phyloP scores from a whole-genome alignment of 2,113 vertebrate species.

The Columba janthina region DNA sequence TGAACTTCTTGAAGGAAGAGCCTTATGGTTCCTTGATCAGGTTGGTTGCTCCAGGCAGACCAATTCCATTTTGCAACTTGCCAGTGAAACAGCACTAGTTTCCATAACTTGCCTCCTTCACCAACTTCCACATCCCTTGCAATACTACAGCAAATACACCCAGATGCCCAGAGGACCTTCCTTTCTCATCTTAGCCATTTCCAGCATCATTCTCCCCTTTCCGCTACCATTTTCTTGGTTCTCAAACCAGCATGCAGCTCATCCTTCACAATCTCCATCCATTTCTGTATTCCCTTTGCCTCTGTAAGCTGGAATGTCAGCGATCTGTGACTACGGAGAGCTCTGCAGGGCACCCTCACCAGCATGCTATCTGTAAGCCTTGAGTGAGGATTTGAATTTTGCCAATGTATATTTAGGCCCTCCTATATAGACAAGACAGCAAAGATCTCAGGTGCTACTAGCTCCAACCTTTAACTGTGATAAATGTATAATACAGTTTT shows the following conservation, averaged over 20 bases:
- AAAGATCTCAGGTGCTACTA: conserved; percentile 27
- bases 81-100: not conserved
- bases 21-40: not conserved
- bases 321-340: not conserved
- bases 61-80: not conserved
- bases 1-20: not conserved
- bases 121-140: not conserved
- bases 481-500: not conserved
- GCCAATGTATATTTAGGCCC: conserved; percentile 14
- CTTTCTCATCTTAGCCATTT: not conserved
- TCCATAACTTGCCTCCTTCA: not conserved
- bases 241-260: not conserved
- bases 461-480: not conserved
- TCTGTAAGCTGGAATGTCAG: not conserved
- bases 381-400: not conserved
- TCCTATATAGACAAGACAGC: not conserved
- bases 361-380: conserved; percentile 21
- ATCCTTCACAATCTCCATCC: not conserved
- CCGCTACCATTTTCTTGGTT: not conserved
- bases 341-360: conserved; percentile 24
- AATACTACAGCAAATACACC: not conserved
- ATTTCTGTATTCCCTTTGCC: not conserved
- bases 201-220: not conserved
- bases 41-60: not conserved
- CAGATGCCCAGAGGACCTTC: not conserved